phyloP scores from a whole-genome alignment of 2,113 vertebrate species.

The Aldabrachelys gigantea region DNA sequence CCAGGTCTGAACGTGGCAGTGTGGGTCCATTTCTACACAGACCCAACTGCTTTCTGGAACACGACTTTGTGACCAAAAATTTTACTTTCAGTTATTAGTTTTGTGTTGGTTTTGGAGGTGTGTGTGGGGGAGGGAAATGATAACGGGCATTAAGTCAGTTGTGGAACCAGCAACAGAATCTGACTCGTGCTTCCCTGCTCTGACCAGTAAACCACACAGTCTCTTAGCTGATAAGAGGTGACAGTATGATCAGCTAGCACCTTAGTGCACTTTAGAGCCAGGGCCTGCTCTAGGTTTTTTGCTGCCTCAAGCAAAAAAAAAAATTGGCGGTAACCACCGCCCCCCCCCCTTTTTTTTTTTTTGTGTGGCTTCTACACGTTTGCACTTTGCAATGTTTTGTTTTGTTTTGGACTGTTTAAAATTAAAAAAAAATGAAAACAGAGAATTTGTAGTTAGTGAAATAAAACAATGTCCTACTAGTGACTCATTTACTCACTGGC shows the following conservation, averaged over 20 bases:
- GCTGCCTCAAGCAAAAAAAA: too few species aligned
- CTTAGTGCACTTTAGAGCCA: not conserved
- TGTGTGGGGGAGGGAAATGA: not conserved
- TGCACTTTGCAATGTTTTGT: too few species aligned
- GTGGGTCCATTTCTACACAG: not conserved
- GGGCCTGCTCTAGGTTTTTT: too few species aligned
- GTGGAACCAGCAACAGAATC: not conserved
- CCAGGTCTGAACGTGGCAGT: not conserved
- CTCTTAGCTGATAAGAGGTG: not conserved
- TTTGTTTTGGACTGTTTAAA: too few species aligned
- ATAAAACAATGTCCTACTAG: too few species aligned
- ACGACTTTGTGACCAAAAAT: not conserved
- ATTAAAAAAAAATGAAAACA: too few species aligned
- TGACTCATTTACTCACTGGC: too few species aligned
- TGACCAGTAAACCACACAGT: not conserved
- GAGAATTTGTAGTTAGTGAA: too few species aligned
- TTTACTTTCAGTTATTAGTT: not conserved
- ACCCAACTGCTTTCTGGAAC: not conserved
- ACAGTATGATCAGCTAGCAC: not conserved
- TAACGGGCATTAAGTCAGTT: not conserved
- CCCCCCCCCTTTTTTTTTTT: too few species aligned
- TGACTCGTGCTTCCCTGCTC: not conserved
- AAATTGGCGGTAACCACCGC: too few species aligned
- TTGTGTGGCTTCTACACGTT: too few species aligned
- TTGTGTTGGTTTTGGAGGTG: not conserved